Base-by-base conservation (phyloP, 2,888 invertebrate species). In the Tricholauxania praeusta region DNA sequence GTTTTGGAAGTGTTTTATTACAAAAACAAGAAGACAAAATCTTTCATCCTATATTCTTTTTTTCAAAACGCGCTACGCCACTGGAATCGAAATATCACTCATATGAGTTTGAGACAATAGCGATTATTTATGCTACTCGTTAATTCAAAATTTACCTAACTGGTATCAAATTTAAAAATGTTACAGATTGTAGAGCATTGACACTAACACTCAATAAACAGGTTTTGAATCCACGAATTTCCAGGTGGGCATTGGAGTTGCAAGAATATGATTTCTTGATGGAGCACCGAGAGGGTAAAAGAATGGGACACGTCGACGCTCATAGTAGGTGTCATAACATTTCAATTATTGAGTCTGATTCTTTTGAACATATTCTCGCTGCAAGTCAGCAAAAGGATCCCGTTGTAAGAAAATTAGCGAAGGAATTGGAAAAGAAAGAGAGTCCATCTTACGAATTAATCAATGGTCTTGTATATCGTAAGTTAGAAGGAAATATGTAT, bases 231-330 rank as follows among this genome's bases (percentile, higher is more conserved):
- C 17, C 53, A 0, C n/a, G 68, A 75, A n/a, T n/a, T n/a, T n/a
- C n/a, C n/a, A n/a, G n/a, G n/a, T n/a, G n/a, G n/a, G n/a, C n/a
- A n/a, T n/a, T n/a, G n/a, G n/a, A n/a, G 47, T 53, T 74, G 8
- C 66, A 75, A 17, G 55, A 74, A n/a, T 74, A 49, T 10, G 32
- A 74, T 60, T 76, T 68, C 15, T 57, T 57, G 0, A 55, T 74
- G 5, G n/a, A 70, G 3, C 72, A 74, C 15, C 39, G 69, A 12
- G 8, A n/a, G 12, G 63, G 68, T 5, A 32, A 19, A 0, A 51
- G 55, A 5, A 74, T 72, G 74, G 28, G 19, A 12, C 57, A 72
- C 22, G 22, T 4, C 59, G 59, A 32, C 22, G 19, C 59, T 22
- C 59, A 17, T 6, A 55, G 55, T 55, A 55, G 15, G 19, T 55